Evolutionary conservation across 2,888 invertebrate species (phyloP), one percentile per base, ranked within the genome.

Genomic region (Nesidiocoris tenuis): DNA sequence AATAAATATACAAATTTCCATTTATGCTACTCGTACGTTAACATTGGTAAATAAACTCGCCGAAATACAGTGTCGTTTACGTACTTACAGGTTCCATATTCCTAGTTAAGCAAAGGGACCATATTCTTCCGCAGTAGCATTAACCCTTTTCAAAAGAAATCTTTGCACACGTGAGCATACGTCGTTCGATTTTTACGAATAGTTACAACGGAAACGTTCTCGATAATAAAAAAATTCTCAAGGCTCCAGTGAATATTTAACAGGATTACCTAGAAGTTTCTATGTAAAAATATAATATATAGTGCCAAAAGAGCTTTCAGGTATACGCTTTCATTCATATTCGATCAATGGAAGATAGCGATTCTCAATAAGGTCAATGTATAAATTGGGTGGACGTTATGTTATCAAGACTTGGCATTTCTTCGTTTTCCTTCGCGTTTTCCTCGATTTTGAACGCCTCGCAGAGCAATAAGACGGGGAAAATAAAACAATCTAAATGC

Each of bases 281-380:
- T 39, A 39, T 39, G 39, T 39, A 39, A 39, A 39, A 39, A 39
- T 39, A 39, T 39, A 39, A 70, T 70, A 57, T 70, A 70, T 70
- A 19, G 24, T 59, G 56, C 70, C 59, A 59, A 67, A n/a, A 70
- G 57, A 70, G 59, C 70, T 70, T 59, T 70, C 70, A 70, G 57
- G 59, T 59, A 59, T 25, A 59, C 59, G n/a, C 70, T 56, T 63
- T 63, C 63, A 39, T 70, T 70, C 70, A 57, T 70, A 70, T 59
- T 21, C 70, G 22, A 70, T 24, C 56, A 19, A 22, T 70, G 70
- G 70, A 70, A 70, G 70, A 70, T 70, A 59, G 25, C 70, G 70
- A 70, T 70, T 70, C 59, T 70, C 70, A 70, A 59, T 70, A 70
- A 70, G 70, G 57, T 70, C 21, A 67, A 54, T 67, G 18, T 70